Base-by-base conservation (phyloP, 2,888 invertebrate species). In the Steinernema hermaphroditum region DNA sequence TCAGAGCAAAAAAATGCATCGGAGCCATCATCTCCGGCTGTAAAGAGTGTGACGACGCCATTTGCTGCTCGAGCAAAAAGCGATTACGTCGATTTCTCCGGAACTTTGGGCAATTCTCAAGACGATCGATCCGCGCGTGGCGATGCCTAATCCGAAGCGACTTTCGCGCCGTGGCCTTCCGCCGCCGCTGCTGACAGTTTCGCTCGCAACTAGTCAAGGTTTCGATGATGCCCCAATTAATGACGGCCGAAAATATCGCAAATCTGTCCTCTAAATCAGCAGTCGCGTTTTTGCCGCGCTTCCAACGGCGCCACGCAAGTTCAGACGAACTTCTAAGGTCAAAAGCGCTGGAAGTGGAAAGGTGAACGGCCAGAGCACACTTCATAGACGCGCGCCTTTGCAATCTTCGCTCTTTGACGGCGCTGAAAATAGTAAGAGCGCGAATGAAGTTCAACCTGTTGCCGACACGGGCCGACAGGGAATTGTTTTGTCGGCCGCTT, bases 251-350 rank as follows among this genome's bases (percentile, higher is more conserved):
- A 37, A 37, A 37, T 37, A 4, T 37, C 37, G 37, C 37, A 37
- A 37, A 37, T 37, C 37, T 37, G 6, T 37, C 37, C 12, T 37
- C 12, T 12, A 37, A 12, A 37, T 37, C 37, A 12, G 37, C 37
- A 37, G 12, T n/a, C n/a, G n/a, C 37, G 6, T 37, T 37, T 37
- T 37, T 37, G 37, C 37, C 37, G 37, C 37, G 4, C 37, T 4
- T 12, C 6, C 37, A 8, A 8, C 34, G 62, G 27, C 62, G 62
- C 32, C 27, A 34, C 62, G 27, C 62, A 62, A 62, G 62, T 62
- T 62, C 62, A 62, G 62, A 29, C 62, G 29, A 32, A 62, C 62
- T 62, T 62, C 32, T 29, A 62, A 62, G 62, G 62, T 62, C 62
- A 62, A 50, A 22, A 22, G 22, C 22, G 50, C 50, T 50, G 50